Percentiles rank a stretch among this genome's conserved stretches.
Evolutionary conservation across 2,113 vertebrate genomes (phyloP).

Genomic region (Proteles cristata): DNA sequence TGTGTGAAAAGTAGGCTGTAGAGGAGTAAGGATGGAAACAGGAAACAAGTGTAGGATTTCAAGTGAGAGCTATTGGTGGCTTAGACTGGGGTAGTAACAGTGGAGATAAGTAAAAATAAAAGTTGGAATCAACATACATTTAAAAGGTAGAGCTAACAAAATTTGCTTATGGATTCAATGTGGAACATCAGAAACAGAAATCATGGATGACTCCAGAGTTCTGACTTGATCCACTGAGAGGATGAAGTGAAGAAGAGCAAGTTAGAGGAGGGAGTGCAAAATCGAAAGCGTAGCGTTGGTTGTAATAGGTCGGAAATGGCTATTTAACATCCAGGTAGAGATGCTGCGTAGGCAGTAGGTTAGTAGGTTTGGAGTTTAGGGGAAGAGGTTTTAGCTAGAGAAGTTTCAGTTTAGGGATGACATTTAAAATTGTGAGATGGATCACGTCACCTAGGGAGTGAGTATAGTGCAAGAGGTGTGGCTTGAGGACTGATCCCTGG

Average conservation of each 20-base stretch:
- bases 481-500: neutral
- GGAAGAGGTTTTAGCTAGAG: neutral
- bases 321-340: neutral
- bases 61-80: neutral
- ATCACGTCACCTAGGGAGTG: neutral
- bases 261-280: neutral
- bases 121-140: neutral
- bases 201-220: neutral
- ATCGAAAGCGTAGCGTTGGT: neutral
- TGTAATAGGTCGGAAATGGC: neutral
- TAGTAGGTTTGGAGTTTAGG: neutral
- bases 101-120: neutral
- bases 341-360: neutral
- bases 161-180: neutral
- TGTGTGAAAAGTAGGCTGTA: neutral
- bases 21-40: neutral
- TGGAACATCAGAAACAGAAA: neutral
- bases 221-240: neutral
- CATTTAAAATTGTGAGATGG: neutral
- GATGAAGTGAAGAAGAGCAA: neutral
- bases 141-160: neutral
- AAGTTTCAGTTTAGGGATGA: neutral
- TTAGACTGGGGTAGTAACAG: neutral
- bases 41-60: neutral
- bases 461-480: neutral